phyloP scores from a whole-genome alignment of 2,888 invertebrate genomes.

The Mythimna lalbum region DNA sequence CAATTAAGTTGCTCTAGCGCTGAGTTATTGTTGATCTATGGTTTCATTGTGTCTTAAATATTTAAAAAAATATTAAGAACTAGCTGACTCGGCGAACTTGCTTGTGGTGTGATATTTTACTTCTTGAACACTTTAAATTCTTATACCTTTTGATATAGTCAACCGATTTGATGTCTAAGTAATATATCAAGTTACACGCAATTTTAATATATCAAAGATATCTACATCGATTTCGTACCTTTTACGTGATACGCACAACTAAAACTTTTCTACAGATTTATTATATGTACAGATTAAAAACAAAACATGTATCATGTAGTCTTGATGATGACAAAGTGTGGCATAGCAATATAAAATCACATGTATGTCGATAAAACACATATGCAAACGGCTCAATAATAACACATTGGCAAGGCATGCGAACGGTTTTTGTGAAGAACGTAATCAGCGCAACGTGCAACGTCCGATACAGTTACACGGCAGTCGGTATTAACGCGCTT shows the following conservation, averaged over 20 bases:
- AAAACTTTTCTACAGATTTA: no score
- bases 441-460: constrained; percentile 75
- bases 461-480: constrained; percentile 76
- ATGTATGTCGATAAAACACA: constrained; percentile 21
- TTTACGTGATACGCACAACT: no score
- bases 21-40: constrained; percentile 27
- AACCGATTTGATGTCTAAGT: no score
- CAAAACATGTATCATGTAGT: background rate
- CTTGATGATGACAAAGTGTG: constrained; percentile 7
- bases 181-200: no score
- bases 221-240: no score
- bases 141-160: no score
- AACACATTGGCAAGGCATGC: constrained; percentile 66
- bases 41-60: constrained; percentile 6
- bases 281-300: no score
- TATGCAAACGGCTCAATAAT: constrained; percentile 48
- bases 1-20: constrained; percentile 20
- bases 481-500: constrained; percentile 68
- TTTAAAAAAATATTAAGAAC: background rate
- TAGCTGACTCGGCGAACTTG: no score
- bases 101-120: no score
- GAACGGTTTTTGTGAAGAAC: constrained; percentile 72
- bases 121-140: no score
- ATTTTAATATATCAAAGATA: no score
- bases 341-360: constrained; percentile 14